phyloP scores from a whole-genome alignment of 2,113 vertebrate species.

The Atrichornis clamosus region DNA sequence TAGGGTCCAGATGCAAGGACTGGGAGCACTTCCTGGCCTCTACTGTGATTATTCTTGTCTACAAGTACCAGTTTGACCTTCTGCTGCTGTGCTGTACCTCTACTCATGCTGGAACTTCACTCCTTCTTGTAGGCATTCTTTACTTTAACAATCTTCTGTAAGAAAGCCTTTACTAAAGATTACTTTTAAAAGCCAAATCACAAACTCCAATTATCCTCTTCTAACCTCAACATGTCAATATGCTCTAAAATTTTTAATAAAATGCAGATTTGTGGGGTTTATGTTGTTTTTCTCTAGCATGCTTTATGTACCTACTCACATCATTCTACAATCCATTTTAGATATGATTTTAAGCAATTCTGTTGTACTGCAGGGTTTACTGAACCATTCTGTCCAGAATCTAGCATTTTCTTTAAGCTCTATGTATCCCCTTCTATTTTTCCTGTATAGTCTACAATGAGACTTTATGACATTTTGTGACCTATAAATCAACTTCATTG shows the following conservation, averaged over 20 bases:
- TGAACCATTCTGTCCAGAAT: neutral
- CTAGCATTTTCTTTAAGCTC: neutral
- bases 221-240: neutral
- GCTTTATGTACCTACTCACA: neutral
- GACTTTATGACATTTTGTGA: neutral
- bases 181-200: neutral
- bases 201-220: neutral
- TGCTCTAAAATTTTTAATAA: neutral
- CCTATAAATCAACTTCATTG: neutral
- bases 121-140: neutral
- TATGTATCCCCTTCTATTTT: neutral
- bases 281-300: neutral
- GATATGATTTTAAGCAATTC: neutral
- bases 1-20: neutral
- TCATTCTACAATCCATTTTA: neutral
- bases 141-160: neutral
- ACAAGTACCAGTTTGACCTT: neutral
- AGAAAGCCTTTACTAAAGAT: neutral
- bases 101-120: neutral
- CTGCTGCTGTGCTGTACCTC: neutral
- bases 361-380: neutral
- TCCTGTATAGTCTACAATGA: neutral
- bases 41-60: neutral
- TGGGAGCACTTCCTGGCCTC: neutral
- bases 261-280: neutral